Conservation (phyloP, 2,888 invertebrate species). For the Cenopis cana region DNA sequence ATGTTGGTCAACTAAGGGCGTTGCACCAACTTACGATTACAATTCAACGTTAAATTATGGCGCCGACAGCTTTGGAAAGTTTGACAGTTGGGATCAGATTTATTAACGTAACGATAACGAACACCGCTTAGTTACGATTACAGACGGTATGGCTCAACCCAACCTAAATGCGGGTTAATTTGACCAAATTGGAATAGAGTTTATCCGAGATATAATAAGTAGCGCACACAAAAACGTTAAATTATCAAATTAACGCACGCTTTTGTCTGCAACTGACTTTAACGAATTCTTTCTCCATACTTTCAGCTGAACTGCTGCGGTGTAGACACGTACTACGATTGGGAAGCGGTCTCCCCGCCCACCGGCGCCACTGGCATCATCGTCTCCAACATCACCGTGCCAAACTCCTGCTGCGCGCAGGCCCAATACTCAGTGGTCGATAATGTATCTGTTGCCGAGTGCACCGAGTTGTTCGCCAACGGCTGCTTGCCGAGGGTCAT, state of each 20-base stretch:
- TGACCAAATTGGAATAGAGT: too few relatives aligned
- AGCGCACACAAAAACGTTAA: too few relatives aligned
- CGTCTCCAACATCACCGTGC: conserved; percentile 78
- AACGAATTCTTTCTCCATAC: conserved; percentile 1
- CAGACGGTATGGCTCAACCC: too few relatives aligned
- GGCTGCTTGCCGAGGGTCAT: conserved; percentile 87
- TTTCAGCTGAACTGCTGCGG: conserved; percentile 89
- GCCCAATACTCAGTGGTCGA: conserved; percentile 52
- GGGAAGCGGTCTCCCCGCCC: conserved; percentile 73
- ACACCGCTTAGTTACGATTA: too few relatives aligned
- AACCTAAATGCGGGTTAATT: too few relatives aligned
- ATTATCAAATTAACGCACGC: neutral
- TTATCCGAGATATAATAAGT: too few relatives aligned
- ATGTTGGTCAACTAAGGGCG: too few relatives aligned
- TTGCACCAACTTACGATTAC: too few relatives aligned
- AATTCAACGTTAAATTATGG: too few relatives aligned
- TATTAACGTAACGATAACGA: too few relatives aligned
- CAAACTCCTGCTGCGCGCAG: conserved; percentile 86
- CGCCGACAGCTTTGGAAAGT: too few relatives aligned
- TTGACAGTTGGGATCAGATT: too few relatives aligned
- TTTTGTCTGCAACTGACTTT: neutral
- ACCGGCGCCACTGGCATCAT: conserved; percentile 60
- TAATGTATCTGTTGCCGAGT: conserved; percentile 57
- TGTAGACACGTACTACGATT: conserved; percentile 86
- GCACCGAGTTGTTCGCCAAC: conserved; percentile 73